A percentile compares a stretch with the other conserved stretches of the same genome.
These are phyloP conservation scores for Rhombomys opimus DNA, from an alignment of 2,113 vertebrate genomes.

Conservation along the genomic window DNA sequence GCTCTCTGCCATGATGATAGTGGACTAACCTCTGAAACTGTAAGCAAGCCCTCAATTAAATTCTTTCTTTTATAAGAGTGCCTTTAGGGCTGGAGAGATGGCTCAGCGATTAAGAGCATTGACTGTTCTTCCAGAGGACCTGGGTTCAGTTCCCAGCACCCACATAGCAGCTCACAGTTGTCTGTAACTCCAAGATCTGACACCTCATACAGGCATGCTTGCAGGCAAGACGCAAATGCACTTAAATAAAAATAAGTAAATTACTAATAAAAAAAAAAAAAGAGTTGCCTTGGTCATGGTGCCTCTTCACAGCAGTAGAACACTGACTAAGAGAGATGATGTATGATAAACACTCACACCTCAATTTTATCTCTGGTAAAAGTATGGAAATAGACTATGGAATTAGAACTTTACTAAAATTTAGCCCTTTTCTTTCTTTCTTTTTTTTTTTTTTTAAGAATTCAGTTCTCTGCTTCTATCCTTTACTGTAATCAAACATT, in stretches of 20 bases:
- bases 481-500: constrained; percentile 6
- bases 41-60: background rate
- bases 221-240: too few species aligned
- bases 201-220: too few species aligned
- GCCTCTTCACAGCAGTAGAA: background rate
- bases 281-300: background rate
- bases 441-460: constrained; percentile 29
- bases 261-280: background rate
- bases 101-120: too few species aligned
- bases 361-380: background rate
- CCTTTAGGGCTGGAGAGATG: too few species aligned
- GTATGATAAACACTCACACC: background rate
- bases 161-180: too few species aligned
- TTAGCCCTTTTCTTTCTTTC: background rate
- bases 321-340: background rate
- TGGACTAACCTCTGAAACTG: background rate
- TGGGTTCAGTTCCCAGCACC: too few species aligned
- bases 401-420: constrained; percentile 7
- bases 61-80: background rate
- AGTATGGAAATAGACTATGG: constrained; percentile 17
- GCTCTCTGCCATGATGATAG: background rate
- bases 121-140: too few species aligned
- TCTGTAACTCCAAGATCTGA: too few species aligned
- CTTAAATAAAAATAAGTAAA: too few species aligned
- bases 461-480: background rate